Percentiles rank a stretch among this genome's conserved stretches.
These are phyloP conservation scores for Neosilurus hyrtlii DNA, from an alignment of 2,797 vertebrate species.

Conservation along the genomic window DNA sequence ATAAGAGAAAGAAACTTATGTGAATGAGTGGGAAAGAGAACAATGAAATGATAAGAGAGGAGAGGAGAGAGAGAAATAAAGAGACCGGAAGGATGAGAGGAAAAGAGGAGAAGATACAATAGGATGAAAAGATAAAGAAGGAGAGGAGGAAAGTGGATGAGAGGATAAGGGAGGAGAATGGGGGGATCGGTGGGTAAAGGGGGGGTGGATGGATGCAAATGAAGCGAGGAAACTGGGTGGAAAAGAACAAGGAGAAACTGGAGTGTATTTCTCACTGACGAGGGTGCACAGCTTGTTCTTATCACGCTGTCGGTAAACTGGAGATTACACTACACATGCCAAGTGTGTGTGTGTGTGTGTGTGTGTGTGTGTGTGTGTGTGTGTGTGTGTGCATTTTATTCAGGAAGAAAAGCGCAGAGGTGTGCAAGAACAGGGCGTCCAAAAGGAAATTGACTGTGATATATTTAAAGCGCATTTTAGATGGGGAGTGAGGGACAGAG, in stretches of 20 bases:
- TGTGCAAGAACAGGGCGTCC: conserved; percentile 37
- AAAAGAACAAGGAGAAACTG: conserved; percentile 39
- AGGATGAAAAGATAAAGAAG: background rate
- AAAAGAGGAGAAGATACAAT: background rate
- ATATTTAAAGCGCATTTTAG: conserved; percentile 46
- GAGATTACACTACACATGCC: conserved; percentile 22
- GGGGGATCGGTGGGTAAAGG: background rate
- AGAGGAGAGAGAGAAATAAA: conserved; percentile 28
- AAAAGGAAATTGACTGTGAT: conserved; percentile 48
- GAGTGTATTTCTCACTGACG: conserved; percentile 54
- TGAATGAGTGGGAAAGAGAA: background rate
- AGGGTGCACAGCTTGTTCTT: conserved; percentile 48
- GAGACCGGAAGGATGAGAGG: background rate
- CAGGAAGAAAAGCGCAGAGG: conserved; percentile 34
- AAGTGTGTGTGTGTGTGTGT: conserved; percentile 39
- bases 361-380: conserved; percentile 29
- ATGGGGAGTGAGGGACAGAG: conserved; percentile 16
- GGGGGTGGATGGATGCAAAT: conserved; percentile 38
- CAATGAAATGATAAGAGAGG: background rate
- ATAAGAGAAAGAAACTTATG: too few relatives aligned
- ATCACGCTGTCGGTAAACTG: conserved; percentile 33
- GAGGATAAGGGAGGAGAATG: background rate
- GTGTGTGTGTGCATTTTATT: conserved; percentile 19
- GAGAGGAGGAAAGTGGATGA: conserved; percentile 36
- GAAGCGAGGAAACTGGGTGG: conserved; percentile 22